Percentiles rank a stretch among this genome's conserved stretches.
Conservation (phyloP, 2,888 invertebrate genomes). For the Caenorhabditis sp. region DNA sequence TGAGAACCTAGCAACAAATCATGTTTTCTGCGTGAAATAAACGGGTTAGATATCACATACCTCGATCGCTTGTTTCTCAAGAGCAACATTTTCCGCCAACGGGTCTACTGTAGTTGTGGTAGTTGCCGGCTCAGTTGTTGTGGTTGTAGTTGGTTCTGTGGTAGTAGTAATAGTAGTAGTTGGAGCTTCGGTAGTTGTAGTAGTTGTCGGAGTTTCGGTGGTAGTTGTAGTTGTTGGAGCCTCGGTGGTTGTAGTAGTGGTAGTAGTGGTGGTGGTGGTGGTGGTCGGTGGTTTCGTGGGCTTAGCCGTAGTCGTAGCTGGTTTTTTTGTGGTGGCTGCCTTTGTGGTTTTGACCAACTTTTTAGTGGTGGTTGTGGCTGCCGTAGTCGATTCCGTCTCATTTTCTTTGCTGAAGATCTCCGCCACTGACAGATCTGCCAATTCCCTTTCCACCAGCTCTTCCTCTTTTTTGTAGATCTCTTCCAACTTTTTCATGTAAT, state of each 20-base stretch:
- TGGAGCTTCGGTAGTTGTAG: conserved; percentile 21
- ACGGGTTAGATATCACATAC: no score
- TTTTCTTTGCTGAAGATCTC: conserved; percentile 45
- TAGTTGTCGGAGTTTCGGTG: not conserved
- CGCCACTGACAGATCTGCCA: conserved; percentile 49
- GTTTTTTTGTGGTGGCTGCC: conserved; percentile 4
- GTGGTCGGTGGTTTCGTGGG: not conserved
- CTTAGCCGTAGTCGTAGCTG: conserved; percentile 3
- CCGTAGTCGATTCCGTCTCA: not conserved
- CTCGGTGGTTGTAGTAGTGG: conserved; percentile 44
- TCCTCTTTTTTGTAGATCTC: conserved; percentile 61
- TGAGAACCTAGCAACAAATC: conserved; percentile 39
- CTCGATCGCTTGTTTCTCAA: conserved; percentile 48
- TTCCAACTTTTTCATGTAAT: conserved; percentile 57
- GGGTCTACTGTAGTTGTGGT: conserved; percentile 49
- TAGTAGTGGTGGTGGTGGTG: conserved; percentile 18
- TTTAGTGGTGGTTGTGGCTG: conserved; percentile 9
- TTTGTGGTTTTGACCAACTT: not conserved
- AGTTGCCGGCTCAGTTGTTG: conserved; percentile 33
- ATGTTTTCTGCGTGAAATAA: not conserved
- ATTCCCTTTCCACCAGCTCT: conserved; percentile 46
- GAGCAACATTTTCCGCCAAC: conserved; percentile 30
- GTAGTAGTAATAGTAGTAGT: conserved; percentile 35
- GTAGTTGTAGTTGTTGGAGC: conserved; percentile 22
- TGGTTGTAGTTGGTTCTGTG: conserved; percentile 18